Evolutionary conservation across 2,888 invertebrate species (phyloP), one percentile per base, ranked within the genome.

Genomic region (Leptopilina syphax): DNA sequence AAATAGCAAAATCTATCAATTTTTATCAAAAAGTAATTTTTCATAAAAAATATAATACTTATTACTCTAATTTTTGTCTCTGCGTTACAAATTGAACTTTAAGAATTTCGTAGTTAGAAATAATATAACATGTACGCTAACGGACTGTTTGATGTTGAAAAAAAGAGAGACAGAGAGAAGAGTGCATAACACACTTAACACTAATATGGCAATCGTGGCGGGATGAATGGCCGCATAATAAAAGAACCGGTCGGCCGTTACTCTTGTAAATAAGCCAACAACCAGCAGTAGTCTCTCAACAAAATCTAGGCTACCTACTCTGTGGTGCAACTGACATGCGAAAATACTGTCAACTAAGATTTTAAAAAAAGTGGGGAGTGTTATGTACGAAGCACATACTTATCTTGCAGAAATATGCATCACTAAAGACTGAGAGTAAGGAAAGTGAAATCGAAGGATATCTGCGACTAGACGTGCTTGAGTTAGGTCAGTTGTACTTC

Each of bases 141-240:
- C 57, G 34, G 70, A 67, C 24, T 70, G 54, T 70, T 70, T 70
- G 70, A 34, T 70, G 54, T 70, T 70, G 27, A 70, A 70, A 47
- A 7, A 24, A 76, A 27, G 13, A 77, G n/a, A 70, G 54, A 50
- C 9, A 50, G 18, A 68, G 54, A 70, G 54, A 54, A 70, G 54
- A 70, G 9, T 13, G n/a, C 54, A 27, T 13, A 57, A 54, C 50
- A 68, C 68, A 70, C 70, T 70, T 54, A 70, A 44, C 63, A 65
- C 41, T 57, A 27, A 70, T 50, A 50, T 70, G 70, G 34, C 70
- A 70, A 70, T 70, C 70, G 27, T 18, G 44, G 60, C 18, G 79
- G 60, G 78, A 78, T 81, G 80, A 82, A 83, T 76, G 81, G 66
- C 77, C 80, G 77, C 79, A 70, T 68, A 76, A 83, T 80, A 80